These are phyloP conservation scores for Tricholaema leucomelas DNA, from an alignment of 2,113 vertebrate species.

Conservation along the genomic window DNA sequence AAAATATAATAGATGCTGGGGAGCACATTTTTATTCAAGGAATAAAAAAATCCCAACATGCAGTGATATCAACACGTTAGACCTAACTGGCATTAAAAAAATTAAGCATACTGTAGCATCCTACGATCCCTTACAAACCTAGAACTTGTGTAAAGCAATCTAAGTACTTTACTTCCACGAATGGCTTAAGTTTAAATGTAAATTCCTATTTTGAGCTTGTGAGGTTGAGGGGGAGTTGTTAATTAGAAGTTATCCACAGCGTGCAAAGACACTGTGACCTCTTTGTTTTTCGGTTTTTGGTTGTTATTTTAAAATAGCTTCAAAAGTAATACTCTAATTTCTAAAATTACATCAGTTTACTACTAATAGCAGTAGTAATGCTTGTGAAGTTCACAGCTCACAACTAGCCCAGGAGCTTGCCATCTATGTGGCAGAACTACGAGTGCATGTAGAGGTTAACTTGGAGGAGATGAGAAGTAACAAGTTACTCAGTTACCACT, in stretches of 20 bases:
- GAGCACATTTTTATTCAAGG: background rate
- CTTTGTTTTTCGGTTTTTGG: background rate
- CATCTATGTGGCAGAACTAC: accelerated
- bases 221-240: background rate
- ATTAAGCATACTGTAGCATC: background rate
- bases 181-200: background rate
- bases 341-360: background rate
- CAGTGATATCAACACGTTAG: background rate
- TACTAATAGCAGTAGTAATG: background rate
- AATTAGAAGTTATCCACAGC: background rate
- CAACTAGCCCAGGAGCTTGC: background rate
- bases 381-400: background rate
- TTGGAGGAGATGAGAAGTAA: accelerated
- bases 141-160: background rate
- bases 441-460: accelerated
- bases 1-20: background rate
- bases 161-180: background rate
- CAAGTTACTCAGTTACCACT: background rate
- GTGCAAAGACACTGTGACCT: accelerated
- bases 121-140: background rate
- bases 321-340: background rate
- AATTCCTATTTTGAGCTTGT: background rate
- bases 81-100: background rate
- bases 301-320: background rate
- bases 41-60: background rate